phyloP scores from a whole-genome alignment of 2,797 vertebrate species.

The Melanotaenia trifasciata region DNA sequence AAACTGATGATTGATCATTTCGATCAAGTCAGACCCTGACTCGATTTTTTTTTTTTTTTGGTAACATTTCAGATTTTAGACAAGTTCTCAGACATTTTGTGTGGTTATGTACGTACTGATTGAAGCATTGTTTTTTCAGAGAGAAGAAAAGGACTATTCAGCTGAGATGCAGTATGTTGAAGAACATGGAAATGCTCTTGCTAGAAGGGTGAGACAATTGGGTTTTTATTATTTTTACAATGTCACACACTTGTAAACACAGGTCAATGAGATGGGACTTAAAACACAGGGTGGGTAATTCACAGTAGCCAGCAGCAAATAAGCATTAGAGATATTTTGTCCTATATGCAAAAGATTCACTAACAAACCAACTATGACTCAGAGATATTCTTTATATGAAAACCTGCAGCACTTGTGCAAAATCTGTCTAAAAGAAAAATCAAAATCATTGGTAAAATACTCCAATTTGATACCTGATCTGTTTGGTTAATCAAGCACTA shows the following conservation, averaged over 20 bases:
- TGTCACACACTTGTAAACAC: conserved; percentile 12
- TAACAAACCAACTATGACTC: conserved; percentile 23
- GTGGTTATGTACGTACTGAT: conserved; percentile 8
- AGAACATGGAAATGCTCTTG: conserved; percentile 87
- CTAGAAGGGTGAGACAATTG: conserved; percentile 83
- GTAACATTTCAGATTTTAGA: conserved; percentile 39
- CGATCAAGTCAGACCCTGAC: conserved; percentile 50
- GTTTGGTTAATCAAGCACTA: conserved; percentile 6
- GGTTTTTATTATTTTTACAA: conserved; percentile 15
- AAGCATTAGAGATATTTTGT: not conserved
- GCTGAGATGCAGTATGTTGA: conserved; percentile 89
- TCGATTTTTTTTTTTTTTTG: conserved; percentile 51
- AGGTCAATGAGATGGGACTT: not conserved
- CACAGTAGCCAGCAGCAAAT: conserved; percentile 39
- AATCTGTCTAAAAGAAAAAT: not conserved
- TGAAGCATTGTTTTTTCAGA: conserved; percentile 74
- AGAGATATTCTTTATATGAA: conserved; percentile 2
- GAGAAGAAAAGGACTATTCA: conserved; percentile 83
- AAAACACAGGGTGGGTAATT: conserved; percentile 14
- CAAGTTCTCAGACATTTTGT: not conserved
- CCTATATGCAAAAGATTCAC: not conserved
- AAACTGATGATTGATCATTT: conserved; percentile 35
- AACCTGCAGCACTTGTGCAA: not conserved
- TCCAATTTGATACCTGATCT: not conserved
- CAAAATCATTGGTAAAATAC: not conserved